Base-by-base conservation (phyloP, 2,113 vertebrate species). In the Muscicapa adusta region DNA sequence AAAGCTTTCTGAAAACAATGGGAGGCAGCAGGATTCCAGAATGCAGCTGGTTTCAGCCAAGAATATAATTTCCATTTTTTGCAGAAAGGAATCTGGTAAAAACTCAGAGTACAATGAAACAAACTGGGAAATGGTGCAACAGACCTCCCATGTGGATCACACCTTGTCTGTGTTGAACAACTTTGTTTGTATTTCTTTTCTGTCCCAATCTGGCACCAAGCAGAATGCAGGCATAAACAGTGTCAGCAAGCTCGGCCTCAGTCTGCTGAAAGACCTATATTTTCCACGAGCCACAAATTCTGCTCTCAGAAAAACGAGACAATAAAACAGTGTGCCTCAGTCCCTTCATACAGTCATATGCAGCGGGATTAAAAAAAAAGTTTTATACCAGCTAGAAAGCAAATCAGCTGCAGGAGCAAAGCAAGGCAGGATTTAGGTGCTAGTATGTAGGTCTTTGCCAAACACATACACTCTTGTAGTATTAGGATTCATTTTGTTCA, bases 141-240 rank as follows among this genome's bases (percentile, higher is more conserved):
- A 88, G 91, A 94, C 78, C 87, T 93, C 71, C 81, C 58, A 91
- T 65, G 67, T 66, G 47, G 66, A 73, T 95, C 67, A 85, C 34
- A n/a, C 82, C 95, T 97, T 97, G 93, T 97, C 77, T 93, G 36
- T 54, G 50, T 60, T 88, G 74, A 95, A 92, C 36, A 91, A 57
- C 61, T 82, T 94, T 56, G 15, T 71, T 92, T 94, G 45, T 96
- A 92, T 95, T 96, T 80, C 51, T 90, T 90, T 94, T 86, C 78
- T 75, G 14, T 75, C 74, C 50, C 68, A 91, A 5, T 47, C 70
- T 96, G 94, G 89, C 89, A 95, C 72, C 54, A 67, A 54, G 50
- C 57, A 87, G 83, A 81, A 92, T 45, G 58, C 0, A 24, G 82
- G 67, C 61, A 63, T 75, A 85, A 88, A 94, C 56, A 78, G 26